These are phyloP conservation scores for Mormyrus lacerda DNA, from an alignment of 2,113 vertebrate genomes.

Conservation along the genomic window DNA sequence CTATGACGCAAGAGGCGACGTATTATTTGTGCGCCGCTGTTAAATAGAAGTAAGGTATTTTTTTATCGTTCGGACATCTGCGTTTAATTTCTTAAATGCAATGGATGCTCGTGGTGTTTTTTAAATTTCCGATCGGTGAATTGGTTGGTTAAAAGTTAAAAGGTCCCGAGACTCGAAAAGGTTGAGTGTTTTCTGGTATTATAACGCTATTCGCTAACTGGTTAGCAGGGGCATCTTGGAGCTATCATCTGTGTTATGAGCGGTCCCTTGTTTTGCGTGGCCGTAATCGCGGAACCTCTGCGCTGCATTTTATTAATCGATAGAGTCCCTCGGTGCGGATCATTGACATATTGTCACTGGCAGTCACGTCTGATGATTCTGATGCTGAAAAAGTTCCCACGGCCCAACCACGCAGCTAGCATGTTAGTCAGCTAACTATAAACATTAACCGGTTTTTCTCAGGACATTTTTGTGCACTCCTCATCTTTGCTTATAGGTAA, in stretches of 20 bases:
- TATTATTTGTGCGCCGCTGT: conserved; percentile 12
- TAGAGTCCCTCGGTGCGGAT: neutral
- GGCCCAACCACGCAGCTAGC: neutral
- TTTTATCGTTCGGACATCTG: conserved; percentile 11
- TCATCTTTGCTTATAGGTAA: neutral
- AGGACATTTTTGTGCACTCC: neutral
- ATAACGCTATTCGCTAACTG: neutral
- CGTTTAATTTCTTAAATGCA: neutral
- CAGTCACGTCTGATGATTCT: neutral
- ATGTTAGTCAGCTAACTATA: neutral
- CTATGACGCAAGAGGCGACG: neutral
- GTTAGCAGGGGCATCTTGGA: neutral
- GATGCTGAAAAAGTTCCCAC: neutral
- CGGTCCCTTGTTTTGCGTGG: neutral
- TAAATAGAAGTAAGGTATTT: conserved; percentile 8
- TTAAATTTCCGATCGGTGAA: neutral
- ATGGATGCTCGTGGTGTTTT: neutral
- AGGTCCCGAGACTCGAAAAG: neutral
- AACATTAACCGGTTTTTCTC: neutral
- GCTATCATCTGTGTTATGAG: neutral
- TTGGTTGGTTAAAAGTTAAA: neutral
- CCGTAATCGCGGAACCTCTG: neutral
- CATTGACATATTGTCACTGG: neutral
- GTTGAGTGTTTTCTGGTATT: neutral
- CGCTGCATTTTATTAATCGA: neutral